Base-by-base conservation (phyloP, 2,888 invertebrate species). In the Allacma fusca region DNA sequence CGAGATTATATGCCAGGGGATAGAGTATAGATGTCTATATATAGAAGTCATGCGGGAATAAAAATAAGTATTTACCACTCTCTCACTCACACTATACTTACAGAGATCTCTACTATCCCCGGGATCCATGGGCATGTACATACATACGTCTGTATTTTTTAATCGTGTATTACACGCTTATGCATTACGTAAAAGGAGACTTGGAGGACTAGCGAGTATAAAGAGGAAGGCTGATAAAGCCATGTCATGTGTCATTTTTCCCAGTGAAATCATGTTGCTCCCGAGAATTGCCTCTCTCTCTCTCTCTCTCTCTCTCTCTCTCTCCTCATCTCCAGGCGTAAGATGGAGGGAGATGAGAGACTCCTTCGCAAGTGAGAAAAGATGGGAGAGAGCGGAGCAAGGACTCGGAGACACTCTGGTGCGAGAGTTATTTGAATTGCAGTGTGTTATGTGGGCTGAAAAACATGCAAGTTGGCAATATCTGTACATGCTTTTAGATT, bases 181-280 rank as follows among this genome's bases (percentile, higher is more conserved):
- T n/a, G n/a, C n/a, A n/a, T n/a, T n/a, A n/a, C n/a, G n/a, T n/a
- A n/a, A n/a, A n/a, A n/a, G n/a, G n/a, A n/a, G n/a, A n/a, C 40
- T 23, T 34, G 44, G n/a, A n/a, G 21, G 21, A 29, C 40, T 21
- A 13, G 67, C 24, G 7, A 28, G 29, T 67, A 34, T 7, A 29
- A 28, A 24, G 23, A 16, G 23, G 69, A 50, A 50, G 50, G 50
- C 50, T 50, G 76, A 76, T 76, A 76, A 76, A 76, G 76, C 76
- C 65, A 76, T 44, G 64, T 70, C 76, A 71, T 76, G 64, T 76
- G 76, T 76, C 76, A 76, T 76, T 76, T 74, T 76, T 76, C 76
- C 57, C 76, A 76, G 70, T 71, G 65, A 76, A 76, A 76, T 76
- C 76, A 76, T 76, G 70, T 71, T 76, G 64, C 76, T 76, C 65